These are phyloP conservation scores for Chrysolina haemoptera DNA, from an alignment of 2,888 invertebrate genomes.

Conservation along the genomic window DNA sequence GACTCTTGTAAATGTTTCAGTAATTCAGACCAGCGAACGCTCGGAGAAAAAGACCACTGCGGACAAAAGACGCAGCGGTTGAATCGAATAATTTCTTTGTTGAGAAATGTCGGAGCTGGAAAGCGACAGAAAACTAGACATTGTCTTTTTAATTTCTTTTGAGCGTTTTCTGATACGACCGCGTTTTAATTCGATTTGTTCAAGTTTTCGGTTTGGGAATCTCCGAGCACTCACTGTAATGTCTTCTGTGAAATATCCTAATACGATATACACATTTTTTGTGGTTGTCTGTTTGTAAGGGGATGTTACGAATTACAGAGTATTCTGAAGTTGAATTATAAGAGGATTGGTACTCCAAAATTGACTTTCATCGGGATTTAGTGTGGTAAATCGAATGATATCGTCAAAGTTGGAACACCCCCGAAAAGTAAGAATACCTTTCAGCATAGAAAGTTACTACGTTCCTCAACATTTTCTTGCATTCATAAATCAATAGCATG, in stretches of 20 bases:
- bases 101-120: conserved; percentile 3
- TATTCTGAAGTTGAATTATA: too few species aligned
- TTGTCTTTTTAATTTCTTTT: conserved; percentile 23
- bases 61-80: neutral
- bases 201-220: conserved; percentile 22
- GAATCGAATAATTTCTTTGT: conserved; percentile 5
- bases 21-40: neutral
- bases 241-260: neutral
- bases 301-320: neutral
- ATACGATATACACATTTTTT: neutral
- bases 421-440: too few species aligned
- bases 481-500: too few species aligned
- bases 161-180: conserved; percentile 27
- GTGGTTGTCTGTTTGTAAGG: neutral
- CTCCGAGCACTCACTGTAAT: conserved; percentile 3
- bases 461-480: too few species aligned
- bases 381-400: too few species aligned
- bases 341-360: too few species aligned
- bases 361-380: too few species aligned
- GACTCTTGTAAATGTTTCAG: neutral
- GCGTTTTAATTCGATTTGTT: conserved; percentile 30
- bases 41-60: neutral
- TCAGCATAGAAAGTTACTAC: too few species aligned
- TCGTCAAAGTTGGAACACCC: too few species aligned
- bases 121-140: conserved; percentile 11